Base-by-base conservation (phyloP, 2,888 invertebrate genomes). In the Plagiodera versicolora region DNA sequence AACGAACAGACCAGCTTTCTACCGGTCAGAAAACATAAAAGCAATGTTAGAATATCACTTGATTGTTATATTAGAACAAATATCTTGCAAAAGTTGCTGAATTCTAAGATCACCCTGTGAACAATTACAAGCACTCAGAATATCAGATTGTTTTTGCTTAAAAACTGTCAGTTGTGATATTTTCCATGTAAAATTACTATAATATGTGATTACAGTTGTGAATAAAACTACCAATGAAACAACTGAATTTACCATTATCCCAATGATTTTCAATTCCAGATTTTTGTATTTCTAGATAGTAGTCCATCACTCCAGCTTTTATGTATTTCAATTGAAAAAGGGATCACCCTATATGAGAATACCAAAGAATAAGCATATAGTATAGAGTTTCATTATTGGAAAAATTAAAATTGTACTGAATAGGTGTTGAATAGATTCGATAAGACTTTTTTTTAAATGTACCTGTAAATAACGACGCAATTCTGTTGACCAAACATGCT, bases 141-240 rank as follows among this genome's bases (percentile, higher is more conserved):
- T 52, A 18, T 52, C 39, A 0, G 39, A 39, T 10, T 18, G 20
- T 39, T 51, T 39, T 52, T n/a, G 19, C 39, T 52, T 6, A 39
- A 39, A 35, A 52, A 28, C 44, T 53, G 53, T 39, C 30, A 61
- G 56, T 57, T 65, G 62, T 65, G 65, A 65, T 65, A 65, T 48
- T 54, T 60, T 64, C 32, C 58, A 50, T 65, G 60, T 60, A 56
- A 65, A 60, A 53, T 60, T 57, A 58, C 56, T 63, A 63, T 60
- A 54, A 66, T 47, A 63, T 64, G 66, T 66, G 66, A 66, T 66
- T 56, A 45, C 64, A 66, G 66, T 66, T 66, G 66, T 66, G 66
- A 66, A 60, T 66, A 66, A 62, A 45, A 51, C 56, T 66, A 64
- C 61, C 48, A 28, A 55, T 32, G 20, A 52, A 46, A 56, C 32